Evolutionary conservation across 2,888 invertebrate species (phyloP), one percentile per base, ranked within the genome.

Genomic region (Leucophenga maculata): DNA sequence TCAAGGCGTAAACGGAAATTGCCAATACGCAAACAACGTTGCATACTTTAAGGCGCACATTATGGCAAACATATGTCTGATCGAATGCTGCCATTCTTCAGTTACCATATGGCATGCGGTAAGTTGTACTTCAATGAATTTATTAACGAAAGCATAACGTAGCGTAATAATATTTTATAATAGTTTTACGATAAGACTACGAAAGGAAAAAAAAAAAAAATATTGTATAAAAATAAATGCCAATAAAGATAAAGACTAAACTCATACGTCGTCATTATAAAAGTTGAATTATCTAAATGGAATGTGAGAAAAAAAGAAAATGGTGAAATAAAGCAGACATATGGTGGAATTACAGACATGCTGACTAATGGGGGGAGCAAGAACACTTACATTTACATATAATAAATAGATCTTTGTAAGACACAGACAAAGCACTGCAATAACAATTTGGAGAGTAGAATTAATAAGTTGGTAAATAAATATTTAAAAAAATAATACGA

Each of bases 31-130:
- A 20, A 13, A 64, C 6, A 48, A 48, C 16, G 39, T 48, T 64
- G 62, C 62, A 46, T 64, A 64, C 48, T 64, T 62, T 48, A n/a
- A 22, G 46, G 62, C 20, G 48, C 14, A 18, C n/a, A 55, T 55
- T 20, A n/a, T 57, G 22, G n/a, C n/a, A 31, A 57, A 26, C 57
- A 57, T 57, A 57, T 57, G 57, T 31, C 57, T 14, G 18, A 20
- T 22, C 11, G 26, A 57, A 57, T 14, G 31, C 4, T 11, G 13
- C 14, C 8, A 55, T 4, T 20, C 8, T 16, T 11, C 39, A 52
- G 70, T 65, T 67, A 78, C 78, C 81, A 80, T 80, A 80, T 80
- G 80, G 81, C 69, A 65, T 76, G 39, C 39, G 72, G 80, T 80
- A 80, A 81, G 80, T 80, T 80, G 73, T 77, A 75, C 79, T 73